Evolutionary conservation across 2,888 invertebrate genomes (phyloP), one percentile per base, ranked within the genome.

Genomic region (Tholera decimalis): DNA sequence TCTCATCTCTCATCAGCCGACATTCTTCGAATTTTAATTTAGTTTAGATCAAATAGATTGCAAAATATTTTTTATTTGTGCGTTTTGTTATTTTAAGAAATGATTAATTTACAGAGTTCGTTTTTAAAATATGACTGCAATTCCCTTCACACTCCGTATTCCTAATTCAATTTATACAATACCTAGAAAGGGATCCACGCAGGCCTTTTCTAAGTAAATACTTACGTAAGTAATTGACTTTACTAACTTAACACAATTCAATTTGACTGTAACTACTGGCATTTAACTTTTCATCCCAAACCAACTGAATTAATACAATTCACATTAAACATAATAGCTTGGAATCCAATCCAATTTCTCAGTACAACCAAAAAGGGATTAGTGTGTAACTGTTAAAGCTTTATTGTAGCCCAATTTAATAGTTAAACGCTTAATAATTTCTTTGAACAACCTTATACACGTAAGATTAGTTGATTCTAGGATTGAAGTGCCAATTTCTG

Each of bases 261-360:
- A 77, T 63, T 44, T 47, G 20, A 37, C 35, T 49, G 15, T 53
- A 15, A 56, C 55, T 72, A 39, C 43, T 62, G 26, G 43, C 71
- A 56, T 73, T 77, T 54, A 57, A 73, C 77, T 73, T 77, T 63
- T 64, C 65, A 62, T 58, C 63, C 65, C 46, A 33, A 72, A 72
- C 73, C 33, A 54, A 63, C 56, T 72, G 57, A 58, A 69, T 67
- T 69, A 70, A 53, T 77, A 72, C 72, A 44, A 64, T 73, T 74
- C 56, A 54, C 66, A 56, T 66, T 73, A 56, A 57, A 73, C 68
- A n/a, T 73, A 78, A 67, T 67, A 44, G 56, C 47, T 54, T 22
- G 26, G 46, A 69, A 69, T 64, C 46, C 64, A 47, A 63, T 58
- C 51, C 58, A 71, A 47, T 64, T 78, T 80, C 77, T 69, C 62